phyloP scores from a whole-genome alignment of 35 echinoderm and acorn worm genomes.

The Patiria miniata region DNA sequence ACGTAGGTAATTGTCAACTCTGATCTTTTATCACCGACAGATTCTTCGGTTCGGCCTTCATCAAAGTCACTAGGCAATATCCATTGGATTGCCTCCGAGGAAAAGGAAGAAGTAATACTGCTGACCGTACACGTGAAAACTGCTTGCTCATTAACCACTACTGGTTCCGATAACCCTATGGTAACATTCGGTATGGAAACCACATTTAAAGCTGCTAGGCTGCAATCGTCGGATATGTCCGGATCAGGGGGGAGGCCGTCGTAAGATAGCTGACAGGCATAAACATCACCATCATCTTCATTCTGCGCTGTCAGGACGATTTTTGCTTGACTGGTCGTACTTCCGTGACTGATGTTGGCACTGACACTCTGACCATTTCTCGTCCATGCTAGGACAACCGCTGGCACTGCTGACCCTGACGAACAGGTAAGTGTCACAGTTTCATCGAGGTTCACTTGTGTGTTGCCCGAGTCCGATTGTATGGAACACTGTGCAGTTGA shows the following conservation, averaged over 20 bases:
- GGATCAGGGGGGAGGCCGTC: not conserved
- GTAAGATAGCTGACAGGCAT: not conserved
- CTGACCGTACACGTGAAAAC: not conserved
- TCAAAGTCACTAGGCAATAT: not conserved
- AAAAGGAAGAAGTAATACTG: not conserved
- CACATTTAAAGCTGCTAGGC: not conserved
- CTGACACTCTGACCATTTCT: not conserved
- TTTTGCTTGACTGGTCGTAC: not conserved
- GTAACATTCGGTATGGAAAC: constrained; percentile 16
- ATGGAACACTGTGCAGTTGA: not conserved
- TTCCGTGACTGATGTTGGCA: not conserved
- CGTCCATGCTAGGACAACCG: constrained; percentile 23
- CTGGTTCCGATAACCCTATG: not conserved
- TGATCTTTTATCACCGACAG: not conserved
- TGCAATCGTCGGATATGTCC: not conserved
- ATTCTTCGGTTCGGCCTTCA: not conserved
- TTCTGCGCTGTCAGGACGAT: constrained; percentile 1
- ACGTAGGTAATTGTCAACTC: not conserved
- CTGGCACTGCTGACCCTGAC: constrained; percentile 30
- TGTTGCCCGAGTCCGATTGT: not conserved
- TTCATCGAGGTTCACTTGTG: constrained; percentile 21
- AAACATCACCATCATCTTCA: not conserved
- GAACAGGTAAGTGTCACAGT: constrained; percentile 33
- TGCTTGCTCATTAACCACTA: not conserved
- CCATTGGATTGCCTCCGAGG: not conserved